phyloP scores from a whole-genome alignment of 2,888 invertebrate species.

The Apodemia mormo region DNA sequence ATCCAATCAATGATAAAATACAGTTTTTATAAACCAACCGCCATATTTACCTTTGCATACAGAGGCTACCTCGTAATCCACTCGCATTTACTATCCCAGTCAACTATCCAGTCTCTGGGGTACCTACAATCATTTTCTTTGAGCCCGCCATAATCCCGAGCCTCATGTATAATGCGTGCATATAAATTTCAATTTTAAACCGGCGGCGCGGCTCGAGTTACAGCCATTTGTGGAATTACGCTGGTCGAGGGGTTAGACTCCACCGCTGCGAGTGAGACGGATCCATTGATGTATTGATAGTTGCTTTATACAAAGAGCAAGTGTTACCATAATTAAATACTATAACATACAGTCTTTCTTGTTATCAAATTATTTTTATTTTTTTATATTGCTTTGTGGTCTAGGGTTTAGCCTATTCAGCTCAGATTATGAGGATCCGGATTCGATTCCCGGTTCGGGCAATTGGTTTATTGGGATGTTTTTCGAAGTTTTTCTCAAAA shows the following conservation, averaged over 20 bases:
- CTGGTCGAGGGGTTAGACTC: conserved; percentile 41
- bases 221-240: conserved; percentile 77
- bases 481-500: too few species aligned
- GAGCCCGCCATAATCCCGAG: conserved; percentile 53
- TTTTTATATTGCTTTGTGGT: too few species aligned
- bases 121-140: conserved; percentile 49
- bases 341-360: too few species aligned
- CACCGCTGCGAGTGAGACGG: conserved; percentile 29
- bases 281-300: background rate
- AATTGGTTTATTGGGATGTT: too few species aligned
- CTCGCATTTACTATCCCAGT: conserved; percentile 39
- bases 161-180: conserved; percentile 76
- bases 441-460: too few species aligned
- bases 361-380: too few species aligned
- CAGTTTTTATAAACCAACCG: background rate
- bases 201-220: conserved; percentile 70
- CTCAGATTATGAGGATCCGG: too few species aligned
- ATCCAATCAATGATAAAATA: conserved; percentile 11
- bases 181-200: conserved; percentile 82
- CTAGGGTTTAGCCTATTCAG: too few species aligned
- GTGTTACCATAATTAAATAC: too few species aligned
- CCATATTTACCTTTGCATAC: conserved; percentile 15
- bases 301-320: background rate
- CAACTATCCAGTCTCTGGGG: conserved; percentile 44
- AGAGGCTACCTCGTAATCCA: conserved; percentile 34